Evolutionary conservation across 2,113 vertebrate species (phyloP), one percentile per base, ranked within the genome.

Genomic region (Sapajus apella): DNA sequence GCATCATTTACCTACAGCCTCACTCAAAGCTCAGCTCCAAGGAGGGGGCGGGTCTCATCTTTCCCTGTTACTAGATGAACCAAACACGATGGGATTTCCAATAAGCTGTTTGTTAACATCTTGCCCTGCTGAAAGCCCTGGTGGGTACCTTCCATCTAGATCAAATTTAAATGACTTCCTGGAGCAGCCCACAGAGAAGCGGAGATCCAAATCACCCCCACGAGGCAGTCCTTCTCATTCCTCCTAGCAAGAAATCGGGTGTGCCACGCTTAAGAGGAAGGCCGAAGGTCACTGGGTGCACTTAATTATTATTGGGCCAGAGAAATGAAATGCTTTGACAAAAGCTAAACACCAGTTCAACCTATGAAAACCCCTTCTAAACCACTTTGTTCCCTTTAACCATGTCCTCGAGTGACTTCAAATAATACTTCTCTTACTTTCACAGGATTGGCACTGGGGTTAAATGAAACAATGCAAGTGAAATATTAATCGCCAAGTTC

Each of bases 11-110:
- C 30, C 16, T 86, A 92, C 37, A 90, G 83, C 47, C 37, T 47
- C 94, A 97, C 40, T 87, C 55, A 83, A 94, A 91, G 56, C 79
- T 88, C 90, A 79, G 58, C 75, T 96, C 90, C 0, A 43, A 66
- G 32, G 32, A n/a, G 20, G 37, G 37, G 68, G 77, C 75, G 70
- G 87, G 72, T 90, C 96, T 97, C 96, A 81, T 40, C 92, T 96
- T 97, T 98, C 97, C 86, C 75, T 92, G 93, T 77, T 55, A 40
- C 58, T 11, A 89, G 93, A 93, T 88, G 98, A 98, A 81, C 77
- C 81, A 93, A 98, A 94, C 79, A 18, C 2, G 21, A 77, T 89
- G 93, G 97, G 94, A 95, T 96, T 79, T 95, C 89, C 85, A 97
- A 83, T 14, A 92, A 56, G 82, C 23, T 50, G 21, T 72, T 66